phyloP scores from a whole-genome alignment of 2,113 vertebrate genomes.

The Sceloporus undulatus region DNA sequence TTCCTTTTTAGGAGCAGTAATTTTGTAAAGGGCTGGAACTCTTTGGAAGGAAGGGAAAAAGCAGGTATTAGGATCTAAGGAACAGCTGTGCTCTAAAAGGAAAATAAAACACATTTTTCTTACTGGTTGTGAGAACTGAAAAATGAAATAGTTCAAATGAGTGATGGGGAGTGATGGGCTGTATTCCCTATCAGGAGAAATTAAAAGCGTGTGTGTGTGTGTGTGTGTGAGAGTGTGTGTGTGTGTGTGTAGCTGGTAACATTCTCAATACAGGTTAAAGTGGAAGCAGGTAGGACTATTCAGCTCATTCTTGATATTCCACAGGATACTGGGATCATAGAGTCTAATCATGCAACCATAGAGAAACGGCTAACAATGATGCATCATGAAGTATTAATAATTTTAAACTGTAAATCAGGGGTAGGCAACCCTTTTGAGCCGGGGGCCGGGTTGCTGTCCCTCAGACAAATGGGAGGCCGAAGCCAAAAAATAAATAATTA shows the following conservation, averaged over 20 bases:
- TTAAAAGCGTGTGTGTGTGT: no score
- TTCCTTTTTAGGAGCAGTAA: not conserved
- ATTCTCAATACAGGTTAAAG: not conserved
- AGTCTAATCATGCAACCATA: not conserved
- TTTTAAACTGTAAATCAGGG: not conserved
- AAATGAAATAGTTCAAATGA: not conserved
- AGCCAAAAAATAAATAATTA: no score
- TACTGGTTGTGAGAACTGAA: not conserved
- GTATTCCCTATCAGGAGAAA: not conserved
- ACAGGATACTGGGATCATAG: not conserved
- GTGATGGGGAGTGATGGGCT: not conserved
- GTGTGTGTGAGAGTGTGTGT: no score
- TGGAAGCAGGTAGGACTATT: not conserved
- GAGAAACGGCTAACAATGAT: not conserved
- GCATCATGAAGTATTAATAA: not conserved
- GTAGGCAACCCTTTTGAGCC: no score
- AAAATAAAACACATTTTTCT: not conserved
- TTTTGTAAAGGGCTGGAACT: not conserved
- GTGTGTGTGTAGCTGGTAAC: not conserved
- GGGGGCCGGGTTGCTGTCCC: no score
- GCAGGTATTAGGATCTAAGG: no score
- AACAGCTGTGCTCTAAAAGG: not conserved
- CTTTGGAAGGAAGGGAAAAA: not conserved
- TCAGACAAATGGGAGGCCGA: no score
- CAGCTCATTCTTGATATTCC: not conserved